These are phyloP conservation scores for Diloba caeruleocephala DNA, from an alignment of 2,888 invertebrate species.

Conservation along the genomic window DNA sequence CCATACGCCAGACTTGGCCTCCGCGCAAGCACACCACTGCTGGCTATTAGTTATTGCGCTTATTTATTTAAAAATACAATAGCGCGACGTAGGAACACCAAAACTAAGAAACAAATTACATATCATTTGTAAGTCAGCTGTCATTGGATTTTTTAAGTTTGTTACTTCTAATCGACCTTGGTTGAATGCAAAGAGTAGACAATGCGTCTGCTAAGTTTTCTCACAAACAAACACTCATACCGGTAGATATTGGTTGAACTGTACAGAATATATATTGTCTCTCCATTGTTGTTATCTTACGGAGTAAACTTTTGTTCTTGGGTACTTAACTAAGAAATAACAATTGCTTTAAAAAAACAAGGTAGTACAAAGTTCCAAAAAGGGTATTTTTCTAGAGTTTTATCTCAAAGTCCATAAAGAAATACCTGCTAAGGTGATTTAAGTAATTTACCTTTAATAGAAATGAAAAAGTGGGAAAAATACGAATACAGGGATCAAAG, in stretches of 20 bases:
- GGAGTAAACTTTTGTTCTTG: not conserved
- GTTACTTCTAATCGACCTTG: too few relatives aligned
- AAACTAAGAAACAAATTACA: constrained; percentile 14
- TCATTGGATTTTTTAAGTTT: not conserved
- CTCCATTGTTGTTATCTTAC: constrained; percentile 5
- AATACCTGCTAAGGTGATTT: too few relatives aligned
- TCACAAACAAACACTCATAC: constrained; percentile 24
- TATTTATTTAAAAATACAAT: constrained; percentile 54
- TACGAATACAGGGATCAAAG: too few relatives aligned
- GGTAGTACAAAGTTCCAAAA: too few relatives aligned
- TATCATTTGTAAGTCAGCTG: not conserved
- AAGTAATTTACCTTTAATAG: too few relatives aligned
- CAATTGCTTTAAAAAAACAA: too few relatives aligned
- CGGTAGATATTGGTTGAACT: constrained; percentile 25
- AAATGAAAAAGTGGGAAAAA: too few relatives aligned
- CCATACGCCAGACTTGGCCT: constrained; percentile 71
- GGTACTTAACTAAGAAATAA: too few relatives aligned
- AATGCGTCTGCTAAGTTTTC: constrained; percentile 37
- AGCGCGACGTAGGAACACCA: constrained; percentile 26
- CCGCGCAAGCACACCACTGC: constrained; percentile 59
- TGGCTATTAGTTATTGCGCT: constrained; percentile 59
- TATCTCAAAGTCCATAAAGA: too few relatives aligned
- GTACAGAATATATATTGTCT: constrained; percentile 19
- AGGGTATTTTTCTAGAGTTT: too few relatives aligned
- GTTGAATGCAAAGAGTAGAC: constrained; percentile 26